Percentiles rank a stretch among this genome's conserved stretches.
phyloP scores from a whole-genome alignment of 2,888 invertebrate species.

The Pelosia muscerda region DNA sequence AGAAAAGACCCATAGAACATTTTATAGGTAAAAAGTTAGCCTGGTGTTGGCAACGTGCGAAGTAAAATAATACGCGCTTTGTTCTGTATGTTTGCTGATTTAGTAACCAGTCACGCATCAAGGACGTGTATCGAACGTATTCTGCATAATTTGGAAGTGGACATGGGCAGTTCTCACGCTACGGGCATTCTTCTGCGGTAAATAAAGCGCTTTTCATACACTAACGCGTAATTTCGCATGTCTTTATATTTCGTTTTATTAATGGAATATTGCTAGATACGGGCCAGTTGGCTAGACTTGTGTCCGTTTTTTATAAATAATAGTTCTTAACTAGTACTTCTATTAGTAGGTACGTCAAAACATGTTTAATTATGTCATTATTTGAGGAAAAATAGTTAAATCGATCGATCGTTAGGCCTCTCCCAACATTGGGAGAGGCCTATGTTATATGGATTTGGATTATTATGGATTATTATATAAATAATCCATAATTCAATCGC shows the following conservation, averaged over 20 bases:
- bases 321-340: no score
- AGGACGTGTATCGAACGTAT: slow-evolving; percentile 81
- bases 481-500: background rate
- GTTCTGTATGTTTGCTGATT: slow-evolving; percentile 67
- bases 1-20: background rate
- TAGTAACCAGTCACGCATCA: slow-evolving; percentile 79
- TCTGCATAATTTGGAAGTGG: slow-evolving; percentile 80
- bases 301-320: background rate
- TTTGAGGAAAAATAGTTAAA: background rate
- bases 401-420: no score
- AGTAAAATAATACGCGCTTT: slow-evolving; percentile 65
- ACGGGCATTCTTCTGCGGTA: slow-evolving; percentile 68
- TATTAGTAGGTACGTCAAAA: background rate
- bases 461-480: no score
- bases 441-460: no score
- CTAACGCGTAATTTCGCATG: slow-evolving; percentile 51
- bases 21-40: slow-evolving; percentile 39
- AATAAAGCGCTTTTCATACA: slow-evolving; percentile 58
- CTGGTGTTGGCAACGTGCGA: slow-evolving; percentile 66
- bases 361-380: background rate
- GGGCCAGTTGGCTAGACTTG: background rate
- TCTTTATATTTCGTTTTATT: slow-evolving; percentile 39
- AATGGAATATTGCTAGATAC: slow-evolving; percentile 21
- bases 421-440: no score
- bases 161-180: slow-evolving; percentile 80